Percentiles rank a stretch among this genome's conserved stretches.
phyloP scores from a whole-genome alignment of 2,113 vertebrate species.

The Lamprologus tigripictilis region DNA sequence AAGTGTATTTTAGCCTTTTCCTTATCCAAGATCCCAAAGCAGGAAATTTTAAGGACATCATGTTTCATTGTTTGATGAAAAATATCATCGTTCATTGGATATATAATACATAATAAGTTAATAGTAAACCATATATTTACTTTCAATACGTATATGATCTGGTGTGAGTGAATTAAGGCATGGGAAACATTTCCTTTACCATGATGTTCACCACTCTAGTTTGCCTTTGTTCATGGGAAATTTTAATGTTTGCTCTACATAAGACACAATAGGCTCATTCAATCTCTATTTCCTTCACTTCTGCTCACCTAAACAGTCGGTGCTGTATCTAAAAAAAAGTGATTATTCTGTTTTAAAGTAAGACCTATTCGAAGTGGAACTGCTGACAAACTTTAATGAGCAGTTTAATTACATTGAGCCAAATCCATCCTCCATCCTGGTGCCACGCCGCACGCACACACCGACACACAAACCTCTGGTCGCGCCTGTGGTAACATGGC shows the following conservation, averaged over 20 bases:
- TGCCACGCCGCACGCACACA: not conserved
- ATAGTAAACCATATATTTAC: not conserved
- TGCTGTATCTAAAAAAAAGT: not conserved
- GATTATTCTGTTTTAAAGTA: not conserved
- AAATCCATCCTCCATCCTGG: not conserved
- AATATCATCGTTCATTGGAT: not conserved
- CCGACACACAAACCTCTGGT: not conserved
- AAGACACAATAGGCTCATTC: not conserved
- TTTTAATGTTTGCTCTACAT: not conserved
- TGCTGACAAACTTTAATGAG: slow-evolving; percentile 17
- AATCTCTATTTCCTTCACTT: not conserved
- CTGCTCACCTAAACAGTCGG: not conserved
- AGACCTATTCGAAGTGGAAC: not conserved
- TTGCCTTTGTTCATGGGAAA: not conserved
- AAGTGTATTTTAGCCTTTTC: not conserved
- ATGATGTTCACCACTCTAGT: not conserved
- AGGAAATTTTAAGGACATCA: not conserved
- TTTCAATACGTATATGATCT: not conserved
- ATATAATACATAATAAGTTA: not conserved
- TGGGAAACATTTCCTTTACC: not conserved
- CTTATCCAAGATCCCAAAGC: not conserved
- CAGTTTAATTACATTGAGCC: slow-evolving; percentile 4
- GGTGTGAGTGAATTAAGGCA: not conserved
- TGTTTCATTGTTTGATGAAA: not conserved
- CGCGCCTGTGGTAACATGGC: not conserved